phyloP scores from a whole-genome alignment of 2,113 vertebrate genomes.

The Bos javanicus region DNA sequence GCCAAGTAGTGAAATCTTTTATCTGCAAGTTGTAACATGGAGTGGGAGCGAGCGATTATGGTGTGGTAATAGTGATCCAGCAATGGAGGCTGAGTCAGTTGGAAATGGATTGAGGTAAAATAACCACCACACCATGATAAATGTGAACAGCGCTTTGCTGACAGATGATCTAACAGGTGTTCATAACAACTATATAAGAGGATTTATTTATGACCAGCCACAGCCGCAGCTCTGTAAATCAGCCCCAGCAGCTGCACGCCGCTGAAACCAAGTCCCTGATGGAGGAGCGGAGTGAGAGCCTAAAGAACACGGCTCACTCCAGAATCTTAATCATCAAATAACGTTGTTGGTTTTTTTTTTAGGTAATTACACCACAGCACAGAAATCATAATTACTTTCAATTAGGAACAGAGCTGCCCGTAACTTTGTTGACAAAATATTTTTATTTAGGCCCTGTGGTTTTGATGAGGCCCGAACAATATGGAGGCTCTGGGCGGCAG shows the following conservation, averaged over 20 bases:
- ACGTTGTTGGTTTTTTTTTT: slow-evolving; percentile 79
- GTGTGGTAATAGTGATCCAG: slow-evolving; percentile 88
- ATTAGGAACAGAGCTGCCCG: slow-evolving; percentile 72
- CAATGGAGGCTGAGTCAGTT: slow-evolving; percentile 86
- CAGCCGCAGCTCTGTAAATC: slow-evolving; percentile 91
- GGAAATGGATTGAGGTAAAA: slow-evolving; percentile 91
- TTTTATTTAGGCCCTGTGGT: neutral
- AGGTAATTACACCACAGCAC: slow-evolving; percentile 80
- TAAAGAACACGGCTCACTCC: slow-evolving; percentile 88
- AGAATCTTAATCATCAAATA: slow-evolving; percentile 95
- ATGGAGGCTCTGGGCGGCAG: neutral
- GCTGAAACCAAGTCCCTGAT: slow-evolving; percentile 88
- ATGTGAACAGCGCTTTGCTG: slow-evolving; percentile 92
- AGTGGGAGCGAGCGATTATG: slow-evolving; percentile 93
- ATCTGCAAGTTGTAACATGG: slow-evolving; percentile 93
- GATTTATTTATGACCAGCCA: slow-evolving; percentile 96
- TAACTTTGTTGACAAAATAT: slow-evolving; percentile 73
- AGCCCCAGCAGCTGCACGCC: slow-evolving; percentile 91
- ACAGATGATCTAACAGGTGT: slow-evolving; percentile 98
- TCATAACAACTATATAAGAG: slow-evolving; percentile 98
- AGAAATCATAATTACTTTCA: slow-evolving; percentile 81
- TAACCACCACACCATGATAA: slow-evolving; percentile 89
- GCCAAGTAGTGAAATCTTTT: slow-evolving; percentile 89
- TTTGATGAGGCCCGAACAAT: neutral
- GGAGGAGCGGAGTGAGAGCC: slow-evolving; percentile 82